phyloP scores from a whole-genome alignment of 2,797 vertebrate species.

The Coreius guichenoti region DNA sequence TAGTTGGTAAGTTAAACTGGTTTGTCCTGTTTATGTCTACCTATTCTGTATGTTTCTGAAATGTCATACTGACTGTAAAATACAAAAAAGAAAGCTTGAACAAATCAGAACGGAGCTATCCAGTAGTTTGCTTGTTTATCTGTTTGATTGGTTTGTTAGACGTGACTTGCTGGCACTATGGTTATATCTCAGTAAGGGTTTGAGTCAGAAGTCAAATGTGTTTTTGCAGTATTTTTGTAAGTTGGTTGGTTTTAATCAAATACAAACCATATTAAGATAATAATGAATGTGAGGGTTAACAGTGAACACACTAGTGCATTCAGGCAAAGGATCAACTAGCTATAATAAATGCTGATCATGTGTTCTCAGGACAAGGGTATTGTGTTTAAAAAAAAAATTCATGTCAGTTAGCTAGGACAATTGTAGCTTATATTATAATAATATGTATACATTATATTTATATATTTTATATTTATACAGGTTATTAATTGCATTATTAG shows the following conservation, averaged over 20 bases:
- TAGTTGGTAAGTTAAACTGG: slow-evolving; percentile 56
- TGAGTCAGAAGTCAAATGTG: neutral
- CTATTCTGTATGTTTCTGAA: neutral
- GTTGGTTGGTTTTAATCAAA: neutral
- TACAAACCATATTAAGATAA: neutral
- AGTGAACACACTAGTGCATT: neutral
- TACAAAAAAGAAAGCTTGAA: neutral
- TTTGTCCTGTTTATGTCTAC: slow-evolving; percentile 11
- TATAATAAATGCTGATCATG: neutral
- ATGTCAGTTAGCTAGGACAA: neutral
- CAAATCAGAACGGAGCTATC: neutral
- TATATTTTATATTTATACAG: neutral
- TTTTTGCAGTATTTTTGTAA: neutral
- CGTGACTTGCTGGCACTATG: neutral
- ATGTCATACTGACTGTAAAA: neutral
- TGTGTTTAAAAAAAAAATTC: no score
- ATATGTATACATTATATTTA: neutral
- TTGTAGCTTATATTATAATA: neutral
- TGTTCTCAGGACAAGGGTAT: neutral
- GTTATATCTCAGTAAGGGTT: neutral
- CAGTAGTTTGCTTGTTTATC: neutral
- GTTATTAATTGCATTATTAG: neutral
- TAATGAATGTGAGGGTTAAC: neutral
- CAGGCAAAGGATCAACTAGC: neutral
- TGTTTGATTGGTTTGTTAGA: neutral